Evolutionary conservation across 2,888 invertebrate species (phyloP), one percentile per base, ranked within the genome.

Genomic region (Dolomedes plantarius): DNA sequence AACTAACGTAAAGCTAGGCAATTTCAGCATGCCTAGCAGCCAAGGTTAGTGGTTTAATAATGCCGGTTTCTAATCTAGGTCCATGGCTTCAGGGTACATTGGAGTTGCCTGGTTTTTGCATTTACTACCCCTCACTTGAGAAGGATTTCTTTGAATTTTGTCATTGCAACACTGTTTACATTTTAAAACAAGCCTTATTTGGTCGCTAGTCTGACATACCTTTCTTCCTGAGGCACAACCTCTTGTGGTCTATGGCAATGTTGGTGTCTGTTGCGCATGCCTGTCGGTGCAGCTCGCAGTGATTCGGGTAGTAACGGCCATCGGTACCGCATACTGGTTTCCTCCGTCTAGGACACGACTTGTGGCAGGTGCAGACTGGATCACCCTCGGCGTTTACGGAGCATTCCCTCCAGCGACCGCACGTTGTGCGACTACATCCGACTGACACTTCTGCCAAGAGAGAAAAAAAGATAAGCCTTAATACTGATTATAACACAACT

Each of bases 251-350:
- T 83, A 93, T 93, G 73, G 93, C 92, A 88, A 94, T 93, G 88
- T 92, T 91, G 11, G 91, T 92, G 36, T 92, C 92, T 39, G 92
- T 91, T 67, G 93, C 91, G 90, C 94, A 94, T 23, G 94, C 93
- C 1, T 94, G 93, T 78, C 93, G 92, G 90, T 94, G 94, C 41
- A 94, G 92, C 89, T 94, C 94, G 91, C 94, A 94, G 90, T 94
- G 94, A 91, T 94, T 94, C 69, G 93, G 92, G 90, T 94, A 94
- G 86, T 94, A 92, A 89, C 93, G 92, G n/a, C 94, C 94, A 90
- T 94, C 94, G 39, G 94, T 93, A 79, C 94, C 94, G 89, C 94
- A 94, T 74, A 94, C 94, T 50, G 93, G 88, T 91, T 90, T 93
- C 92, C 88, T 93, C 9, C 77, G 64, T 29, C 72, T 73, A 28